phyloP scores from a whole-genome alignment of 2,797 vertebrate species.

The Takifugu rubripes region DNA sequence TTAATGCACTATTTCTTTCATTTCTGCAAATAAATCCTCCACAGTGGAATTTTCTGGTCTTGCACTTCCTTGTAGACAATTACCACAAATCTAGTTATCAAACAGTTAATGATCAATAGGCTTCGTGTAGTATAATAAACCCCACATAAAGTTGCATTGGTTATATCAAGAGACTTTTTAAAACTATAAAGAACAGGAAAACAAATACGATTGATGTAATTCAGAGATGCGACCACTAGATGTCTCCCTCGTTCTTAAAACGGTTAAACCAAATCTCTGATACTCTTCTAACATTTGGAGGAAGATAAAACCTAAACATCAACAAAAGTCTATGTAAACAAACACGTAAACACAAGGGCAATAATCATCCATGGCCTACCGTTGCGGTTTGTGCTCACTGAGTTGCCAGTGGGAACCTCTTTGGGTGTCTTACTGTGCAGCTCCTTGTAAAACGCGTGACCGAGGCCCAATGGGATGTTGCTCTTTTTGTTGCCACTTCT shows the following conservation, averaged over 20 bases:
- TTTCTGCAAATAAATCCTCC: not conserved
- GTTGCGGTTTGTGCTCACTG: constrained; percentile 46
- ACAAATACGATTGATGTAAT: constrained; percentile 28
- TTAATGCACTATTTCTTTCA: not conserved
- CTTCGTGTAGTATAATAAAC: not conserved
- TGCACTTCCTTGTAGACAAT: too few species aligned
- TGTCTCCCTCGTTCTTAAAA: constrained; percentile 42
- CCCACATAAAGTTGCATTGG: not conserved
- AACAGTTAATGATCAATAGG: too few species aligned
- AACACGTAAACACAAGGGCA: not conserved
- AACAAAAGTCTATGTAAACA: not conserved
- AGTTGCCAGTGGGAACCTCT: constrained; percentile 39
- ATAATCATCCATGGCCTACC: constrained; percentile 40
- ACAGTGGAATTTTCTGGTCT: not conserved
- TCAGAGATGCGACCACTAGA: constrained; percentile 49
- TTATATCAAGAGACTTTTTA: too few species aligned
- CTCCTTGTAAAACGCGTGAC: constrained; percentile 68
- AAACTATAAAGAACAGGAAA: too few species aligned
- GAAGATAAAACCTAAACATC: not conserved
- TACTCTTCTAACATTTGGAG: not conserved
- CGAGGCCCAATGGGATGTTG: constrained; percentile 64
- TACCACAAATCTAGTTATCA: not conserved
- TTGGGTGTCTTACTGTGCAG: constrained; percentile 61
- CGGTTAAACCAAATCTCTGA: too few species aligned
- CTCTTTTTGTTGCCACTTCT: constrained; percentile 59